A percentile compares a stretch with the other conserved stretches of the same genome.
phyloP scores from a whole-genome alignment of 1,140 invertebrate species.

The Drosophila kikkawai region DNA sequence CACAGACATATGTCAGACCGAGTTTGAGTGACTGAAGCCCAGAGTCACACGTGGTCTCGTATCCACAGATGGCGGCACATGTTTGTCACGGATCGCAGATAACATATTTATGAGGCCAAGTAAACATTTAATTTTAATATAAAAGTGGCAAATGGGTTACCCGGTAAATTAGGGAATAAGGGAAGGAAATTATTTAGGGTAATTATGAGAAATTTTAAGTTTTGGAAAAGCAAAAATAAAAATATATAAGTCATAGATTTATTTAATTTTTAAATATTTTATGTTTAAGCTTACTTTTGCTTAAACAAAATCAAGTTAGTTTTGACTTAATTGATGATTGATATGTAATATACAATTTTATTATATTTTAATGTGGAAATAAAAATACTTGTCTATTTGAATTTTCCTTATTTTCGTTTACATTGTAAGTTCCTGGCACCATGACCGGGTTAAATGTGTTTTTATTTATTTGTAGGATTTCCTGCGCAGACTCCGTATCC shows the following conservation, averaged over 20 bases:
- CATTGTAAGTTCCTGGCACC: background rate
- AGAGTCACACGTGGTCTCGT: slow-evolving; percentile 28
- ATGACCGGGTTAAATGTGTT: slow-evolving; percentile 33
- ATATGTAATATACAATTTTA: too few species aligned
- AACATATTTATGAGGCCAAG: slow-evolving; percentile 18
- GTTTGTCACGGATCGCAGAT: slow-evolving; percentile 17
- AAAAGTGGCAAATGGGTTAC: background rate
- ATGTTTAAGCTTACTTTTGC: too few species aligned
- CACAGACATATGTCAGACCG: slow-evolving; percentile 42
- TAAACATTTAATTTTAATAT: slow-evolving; percentile 18
- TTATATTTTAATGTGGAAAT: background rate
- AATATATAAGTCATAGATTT: too few species aligned
- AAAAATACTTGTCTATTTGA: background rate
- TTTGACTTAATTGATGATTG: too few species aligned
- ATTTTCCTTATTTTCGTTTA: background rate
- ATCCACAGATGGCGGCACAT: slow-evolving; percentile 8
- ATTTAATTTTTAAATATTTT: too few species aligned
- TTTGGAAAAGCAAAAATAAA: too few species aligned
- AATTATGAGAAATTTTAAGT: background rate
- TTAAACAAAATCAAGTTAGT: too few species aligned
- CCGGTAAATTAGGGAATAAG: background rate
- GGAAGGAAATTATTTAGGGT: background rate
- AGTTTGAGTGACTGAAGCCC: slow-evolving; percentile 28
- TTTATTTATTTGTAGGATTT: slow-evolving; percentile 16
- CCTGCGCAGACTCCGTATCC: slow-evolving; percentile 34